Evolutionary conservation across 1,140 invertebrate species (phyloP), one percentile per base, ranked within the genome.

Genomic region (Sweltsa coloradensis): DNA sequence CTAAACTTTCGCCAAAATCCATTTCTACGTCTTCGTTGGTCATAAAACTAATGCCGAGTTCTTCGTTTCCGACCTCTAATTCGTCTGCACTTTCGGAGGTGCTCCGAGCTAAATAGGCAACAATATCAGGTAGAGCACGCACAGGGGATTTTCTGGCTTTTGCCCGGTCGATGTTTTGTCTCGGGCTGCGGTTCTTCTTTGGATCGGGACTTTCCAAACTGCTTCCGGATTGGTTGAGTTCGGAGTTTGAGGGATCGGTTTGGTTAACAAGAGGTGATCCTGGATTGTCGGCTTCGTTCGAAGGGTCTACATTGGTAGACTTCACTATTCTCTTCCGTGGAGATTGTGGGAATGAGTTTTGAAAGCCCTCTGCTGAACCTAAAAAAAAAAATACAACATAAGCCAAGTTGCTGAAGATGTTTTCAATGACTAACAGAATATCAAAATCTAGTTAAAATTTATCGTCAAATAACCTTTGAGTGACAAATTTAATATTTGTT

Each of bases 341-440:
- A 2, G 63, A 61, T 41, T 67, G 68, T 29, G 66, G 53, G 60
- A 71, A 56, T 56, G 60, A 53, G 60, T 67, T 53, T 56, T 53
- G 25, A 64, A 72, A 63, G 64, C 73, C 60, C 58, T 68, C 66
- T 49, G 71, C 66, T 21, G 67, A 67, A 18, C 74, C 74, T 77
- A 46, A 44, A 63, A 49, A 44, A 27, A 47, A 34, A 29, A 50
- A 43, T 50, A 21, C 18, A 40, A 37, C 3, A 44, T 5, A n/a
- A n/a, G n/a, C n/a, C n/a, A n/a, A n/a, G n/a, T n/a, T n/a, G n/a
- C n/a, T n/a, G n/a, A n/a, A n/a, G n/a, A n/a, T n/a, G n/a, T n/a
- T n/a, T n/a, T n/a, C n/a, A n/a, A n/a, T n/a, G n/a, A n/a, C n/a
- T n/a, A n/a, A n/a, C n/a, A n/a, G n/a, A n/a, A n/a, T n/a, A n/a